Percentiles rank a stretch among this genome's conserved stretches.
Evolutionary conservation across 2,797 vertebrate species (phyloP).

Genomic region (Fundulus diaphanus): DNA sequence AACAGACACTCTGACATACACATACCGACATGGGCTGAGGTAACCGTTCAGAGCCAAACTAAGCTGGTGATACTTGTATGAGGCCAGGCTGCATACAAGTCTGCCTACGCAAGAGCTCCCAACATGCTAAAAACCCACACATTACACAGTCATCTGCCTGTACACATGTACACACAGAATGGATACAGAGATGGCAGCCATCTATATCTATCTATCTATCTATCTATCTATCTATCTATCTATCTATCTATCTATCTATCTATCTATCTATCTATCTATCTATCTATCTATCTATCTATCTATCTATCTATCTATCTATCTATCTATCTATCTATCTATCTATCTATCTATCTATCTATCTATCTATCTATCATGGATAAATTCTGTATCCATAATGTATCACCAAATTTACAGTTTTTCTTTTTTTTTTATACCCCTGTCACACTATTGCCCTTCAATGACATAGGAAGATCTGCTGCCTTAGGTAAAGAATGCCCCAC

Average conservation of each 20-base stretch:
- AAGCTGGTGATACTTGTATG: conserved; percentile 50
- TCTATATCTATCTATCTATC: too few relatives aligned
- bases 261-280: too few relatives aligned
- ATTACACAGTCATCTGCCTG: conserved; percentile 39
- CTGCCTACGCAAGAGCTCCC: conserved; percentile 56
- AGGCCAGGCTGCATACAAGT: conserved; percentile 46
- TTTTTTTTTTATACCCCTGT: background rate
- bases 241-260: too few relatives aligned
- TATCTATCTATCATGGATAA: too few relatives aligned
- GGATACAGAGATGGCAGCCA: conserved; percentile 10
- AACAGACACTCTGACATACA: background rate
- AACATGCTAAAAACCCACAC: conserved; percentile 60
- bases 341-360: too few relatives aligned
- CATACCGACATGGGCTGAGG: conserved; percentile 2
- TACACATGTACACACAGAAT: conserved; percentile 1
- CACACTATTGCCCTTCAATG: background rate
- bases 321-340: too few relatives aligned
- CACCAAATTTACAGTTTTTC: background rate
- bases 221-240: too few relatives aligned
- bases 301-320: too few relatives aligned
- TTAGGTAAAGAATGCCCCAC: background rate
- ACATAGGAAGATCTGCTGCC: background rate
- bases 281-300: too few relatives aligned
- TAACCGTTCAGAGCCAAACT: conserved; percentile 7
- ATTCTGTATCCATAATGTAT: too few relatives aligned